Conservation (phyloP, 2,888 invertebrate genomes). For the Scaptomyza flava region DNA sequence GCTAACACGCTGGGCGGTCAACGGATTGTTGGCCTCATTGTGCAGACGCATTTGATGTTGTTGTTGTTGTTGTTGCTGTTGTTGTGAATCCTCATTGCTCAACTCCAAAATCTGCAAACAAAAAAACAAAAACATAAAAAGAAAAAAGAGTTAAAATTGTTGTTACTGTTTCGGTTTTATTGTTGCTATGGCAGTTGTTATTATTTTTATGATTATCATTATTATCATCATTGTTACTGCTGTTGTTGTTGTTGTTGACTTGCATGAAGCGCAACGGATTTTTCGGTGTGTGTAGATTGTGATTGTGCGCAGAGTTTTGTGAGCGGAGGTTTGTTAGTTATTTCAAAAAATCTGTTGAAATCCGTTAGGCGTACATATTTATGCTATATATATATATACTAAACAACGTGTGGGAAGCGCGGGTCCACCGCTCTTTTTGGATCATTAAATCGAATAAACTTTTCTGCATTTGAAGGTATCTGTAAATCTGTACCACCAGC, state of each 20-base stretch:
- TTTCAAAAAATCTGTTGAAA: constrained; percentile 77
- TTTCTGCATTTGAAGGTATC: constrained; percentile 29
- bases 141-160: constrained; percentile 59
- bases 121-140: background rate
- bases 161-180: constrained; percentile 48
- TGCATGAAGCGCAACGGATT: constrained; percentile 58
- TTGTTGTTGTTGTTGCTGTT: constrained; percentile 40
- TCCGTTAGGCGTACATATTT: constrained; percentile 37
- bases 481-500: constrained; percentile 65
- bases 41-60: constrained; percentile 68
- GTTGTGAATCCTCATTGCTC: constrained; percentile 82
- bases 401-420: constrained; percentile 52
- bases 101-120: constrained; percentile 83
- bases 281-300: background rate
- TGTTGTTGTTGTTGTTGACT: constrained; percentile 18
- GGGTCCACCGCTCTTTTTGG: constrained; percentile 25
- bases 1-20: constrained; percentile 47
- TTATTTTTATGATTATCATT: constrained; percentile 41
- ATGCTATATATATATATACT: constrained; percentile 8
- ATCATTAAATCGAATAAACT: constrained; percentile 78
- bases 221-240: background rate
- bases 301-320: constrained; percentile 36
- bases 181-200: constrained; percentile 54
- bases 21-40: constrained; percentile 71
- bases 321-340: constrained; percentile 55